These are phyloP conservation scores for Enteromius viviparus DNA, from an alignment of 2,797 vertebrate genomes.

Conservation along the genomic window DNA sequence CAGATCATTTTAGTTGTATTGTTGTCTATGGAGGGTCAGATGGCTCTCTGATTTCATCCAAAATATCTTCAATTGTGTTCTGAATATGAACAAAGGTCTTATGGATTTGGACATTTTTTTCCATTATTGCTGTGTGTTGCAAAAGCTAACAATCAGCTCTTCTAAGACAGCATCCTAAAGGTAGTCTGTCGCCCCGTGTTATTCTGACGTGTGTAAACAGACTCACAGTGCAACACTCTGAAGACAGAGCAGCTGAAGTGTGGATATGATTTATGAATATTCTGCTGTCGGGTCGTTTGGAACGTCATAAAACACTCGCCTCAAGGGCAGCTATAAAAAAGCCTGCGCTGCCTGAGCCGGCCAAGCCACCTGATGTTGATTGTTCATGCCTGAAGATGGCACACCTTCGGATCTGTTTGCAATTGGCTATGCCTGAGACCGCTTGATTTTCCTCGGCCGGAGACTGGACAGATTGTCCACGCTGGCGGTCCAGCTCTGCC, in stretches of 20 bases:
- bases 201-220: conserved; percentile 7
- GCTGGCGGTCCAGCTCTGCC: conserved; percentile 43
- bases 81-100: too few species aligned
- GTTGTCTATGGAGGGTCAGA: too few species aligned
- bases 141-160: not conserved
- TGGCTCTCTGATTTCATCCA: too few species aligned
- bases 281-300: conserved; percentile 32
- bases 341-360: not conserved
- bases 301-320: conserved; percentile 31
- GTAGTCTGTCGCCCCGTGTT: not conserved
- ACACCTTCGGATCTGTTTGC: conserved; percentile 54
- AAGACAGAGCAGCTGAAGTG: conserved; percentile 36
- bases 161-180: not conserved
- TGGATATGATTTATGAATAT: conserved; percentile 47
- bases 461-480: conserved; percentile 48
- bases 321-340: not conserved
- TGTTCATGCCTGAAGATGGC: conserved; percentile 52
- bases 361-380: conserved; percentile 47
- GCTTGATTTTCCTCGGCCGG: conserved; percentile 30
- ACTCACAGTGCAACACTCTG: not conserved
- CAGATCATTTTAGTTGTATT: too few species aligned
- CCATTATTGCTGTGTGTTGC: not conserved
- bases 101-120: not conserved
- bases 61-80: too few species aligned
- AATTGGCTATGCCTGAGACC: conserved; percentile 49